These are phyloP conservation scores for Rhinophrynus dorsalis DNA, from an alignment of 2,797 vertebrate species.

Conservation along the genomic window DNA sequence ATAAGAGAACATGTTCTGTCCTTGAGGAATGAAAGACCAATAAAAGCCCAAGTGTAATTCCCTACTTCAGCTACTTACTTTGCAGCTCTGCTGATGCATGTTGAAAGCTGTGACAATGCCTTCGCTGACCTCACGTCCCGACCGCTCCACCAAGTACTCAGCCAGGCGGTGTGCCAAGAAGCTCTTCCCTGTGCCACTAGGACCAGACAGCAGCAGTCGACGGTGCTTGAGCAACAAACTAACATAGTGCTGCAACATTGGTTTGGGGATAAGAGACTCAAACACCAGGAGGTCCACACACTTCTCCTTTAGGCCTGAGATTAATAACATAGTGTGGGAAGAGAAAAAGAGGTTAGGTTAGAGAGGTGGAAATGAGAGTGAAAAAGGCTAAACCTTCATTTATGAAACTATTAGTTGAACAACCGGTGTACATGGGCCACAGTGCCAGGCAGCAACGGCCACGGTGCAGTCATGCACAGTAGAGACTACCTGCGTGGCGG, in stretches of 20 bases:
- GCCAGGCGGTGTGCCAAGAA: slow-evolving; percentile 89
- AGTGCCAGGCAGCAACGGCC: too few relatives aligned
- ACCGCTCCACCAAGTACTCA: slow-evolving; percentile 89
- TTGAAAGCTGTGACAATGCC: slow-evolving; percentile 88
- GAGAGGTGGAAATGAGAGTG: not conserved
- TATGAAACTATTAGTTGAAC: too few relatives aligned
- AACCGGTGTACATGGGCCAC: too few relatives aligned
- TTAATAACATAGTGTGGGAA: not conserved
- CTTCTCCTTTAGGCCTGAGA: slow-evolving; percentile 86
- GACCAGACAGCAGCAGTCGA: slow-evolving; percentile 88
- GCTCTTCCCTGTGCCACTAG: slow-evolving; percentile 93
- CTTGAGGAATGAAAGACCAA: too few relatives aligned
- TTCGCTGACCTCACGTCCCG: slow-evolving; percentile 72
- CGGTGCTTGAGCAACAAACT: slow-evolving; percentile 91
- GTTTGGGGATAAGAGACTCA: slow-evolving; percentile 92
- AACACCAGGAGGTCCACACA: slow-evolving; percentile 93
- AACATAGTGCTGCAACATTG: slow-evolving; percentile 96
- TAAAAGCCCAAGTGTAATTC: too few relatives aligned
- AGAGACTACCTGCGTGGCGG: too few relatives aligned
- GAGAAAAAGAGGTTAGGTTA: not conserved
- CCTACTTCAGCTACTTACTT: too few relatives aligned
- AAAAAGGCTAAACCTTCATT: not conserved
- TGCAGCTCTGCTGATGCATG: slow-evolving; percentile 93
- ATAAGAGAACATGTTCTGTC: too few relatives aligned
- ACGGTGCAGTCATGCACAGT: too few relatives aligned